A percentile compares a stretch with the other conserved stretches of the same genome.
These are phyloP conservation scores for Euzetes globulus DNA, from an alignment of 2,888 invertebrate genomes.

Conservation along the genomic window DNA sequence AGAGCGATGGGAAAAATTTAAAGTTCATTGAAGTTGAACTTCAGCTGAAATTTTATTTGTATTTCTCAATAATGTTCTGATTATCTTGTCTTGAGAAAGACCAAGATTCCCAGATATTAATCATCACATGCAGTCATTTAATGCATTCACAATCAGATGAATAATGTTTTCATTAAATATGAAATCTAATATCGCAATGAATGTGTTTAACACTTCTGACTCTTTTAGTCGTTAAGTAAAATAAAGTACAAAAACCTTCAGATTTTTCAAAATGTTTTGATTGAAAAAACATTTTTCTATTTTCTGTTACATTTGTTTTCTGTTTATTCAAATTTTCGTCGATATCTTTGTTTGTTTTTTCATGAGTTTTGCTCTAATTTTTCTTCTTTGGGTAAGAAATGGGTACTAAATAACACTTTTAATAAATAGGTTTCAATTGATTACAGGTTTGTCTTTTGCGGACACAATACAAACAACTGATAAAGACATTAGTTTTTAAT, in stretches of 20 bases:
- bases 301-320: not conserved
- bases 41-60: not conserved
- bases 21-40: slow-evolving; percentile 26
- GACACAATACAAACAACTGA: slow-evolving; percentile 6
- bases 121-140: too few relatives aligned
- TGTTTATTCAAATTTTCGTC: not conserved
- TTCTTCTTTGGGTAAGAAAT: not conserved
- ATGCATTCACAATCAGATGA: too few relatives aligned
- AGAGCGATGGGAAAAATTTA: slow-evolving; percentile 2
- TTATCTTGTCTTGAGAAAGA: not conserved
- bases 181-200: too few relatives aligned
- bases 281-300: not conserved
- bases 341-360: too few relatives aligned
- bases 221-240: too few relatives aligned
- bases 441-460: not conserved
- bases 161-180: too few relatives aligned
- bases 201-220: too few relatives aligned
- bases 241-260: too few relatives aligned
- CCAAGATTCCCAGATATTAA: too few relatives aligned
- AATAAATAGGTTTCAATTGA: not conserved
- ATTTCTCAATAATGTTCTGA: not conserved
- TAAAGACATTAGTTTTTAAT: not conserved
- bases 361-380: too few relatives aligned
- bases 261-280: too few relatives aligned
- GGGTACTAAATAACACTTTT: not conserved